Evolutionary conservation across 2,113 vertebrate genomes (phyloP).

Genomic region (Petrocephalus microphthalmus): DNA sequence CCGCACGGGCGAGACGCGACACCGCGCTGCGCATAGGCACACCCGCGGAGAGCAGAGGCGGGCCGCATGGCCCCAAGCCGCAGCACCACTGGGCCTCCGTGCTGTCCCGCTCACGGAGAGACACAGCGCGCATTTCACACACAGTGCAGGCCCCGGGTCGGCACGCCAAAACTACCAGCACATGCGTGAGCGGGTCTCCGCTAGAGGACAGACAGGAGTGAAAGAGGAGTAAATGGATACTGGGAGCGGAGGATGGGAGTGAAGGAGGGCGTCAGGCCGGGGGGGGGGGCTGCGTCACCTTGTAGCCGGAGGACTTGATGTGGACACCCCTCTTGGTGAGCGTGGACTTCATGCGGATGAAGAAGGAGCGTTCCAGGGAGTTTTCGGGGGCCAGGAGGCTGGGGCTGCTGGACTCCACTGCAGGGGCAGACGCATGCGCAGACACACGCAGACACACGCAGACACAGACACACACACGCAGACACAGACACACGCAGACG

Average conservation of each 20-base stretch:
- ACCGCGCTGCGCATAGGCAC: not conserved
- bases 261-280: not conserved
- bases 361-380: constrained; percentile 90
- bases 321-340: constrained; percentile 96
- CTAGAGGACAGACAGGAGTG: not conserved
- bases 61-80: not conserved
- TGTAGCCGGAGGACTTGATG: constrained; percentile 99
- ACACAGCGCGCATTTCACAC: not conserved
- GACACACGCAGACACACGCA: not conserved
- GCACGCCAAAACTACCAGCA: not conserved
- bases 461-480: not conserved
- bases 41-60: not conserved
- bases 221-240: not conserved
- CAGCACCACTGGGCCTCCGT: not conserved
- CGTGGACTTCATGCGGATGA: constrained; percentile 98
- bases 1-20: not conserved
- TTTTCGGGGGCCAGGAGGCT: constrained; percentile 85
- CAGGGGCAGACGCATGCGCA: constrained; percentile 5
- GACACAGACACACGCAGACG: constrained; percentile 17
- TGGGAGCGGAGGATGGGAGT: not conserved
- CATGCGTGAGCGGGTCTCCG: not conserved
- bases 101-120: not conserved
- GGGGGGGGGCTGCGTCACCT: constrained; percentile 63
- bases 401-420: constrained; percentile 92
- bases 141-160: not conserved